Base-by-base conservation (phyloP, 2,113 vertebrate genomes). In the Oenanthe oenanthe region DNA sequence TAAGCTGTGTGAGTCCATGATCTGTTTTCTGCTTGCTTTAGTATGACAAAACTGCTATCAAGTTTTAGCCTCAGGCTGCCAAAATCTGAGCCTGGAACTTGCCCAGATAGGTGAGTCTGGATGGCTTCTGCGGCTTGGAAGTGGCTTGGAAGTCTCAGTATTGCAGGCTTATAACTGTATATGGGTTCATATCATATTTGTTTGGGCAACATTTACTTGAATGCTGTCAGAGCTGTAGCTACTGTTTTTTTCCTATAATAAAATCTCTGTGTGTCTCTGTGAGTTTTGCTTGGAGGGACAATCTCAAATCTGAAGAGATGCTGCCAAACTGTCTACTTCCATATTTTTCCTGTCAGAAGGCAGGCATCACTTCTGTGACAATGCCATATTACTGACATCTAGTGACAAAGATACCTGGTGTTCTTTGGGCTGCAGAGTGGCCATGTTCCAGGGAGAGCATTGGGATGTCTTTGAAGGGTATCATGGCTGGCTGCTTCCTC, bases 71-170 rank as follows among this genome's bases (percentile, higher is more conserved):
- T 93, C 15, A 62, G 92, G 94, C 78, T 94, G 78, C 60, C 40
- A 88, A 96, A 96, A 94, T 88, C 67, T 13, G 40, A 86, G 88
- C 68, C 93, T 95, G 89, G 94, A 96, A 94, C 92, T 89, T 92
- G 89, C 88, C 89, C 93, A 96, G 63, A 51, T 63, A 92, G 71
- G 85, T 85, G 76, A 94, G 82, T 88, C 85, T 56, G 63, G 63
- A 73, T 63, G 73, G 73, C 53, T 89, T 93, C 43, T 87, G 80
- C 1, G 10, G 58, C 88, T 89, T 25, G 1, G 47, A 71, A 87
- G 80, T 2, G 10, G 58, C 87, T 89, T 25, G 1, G 47, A 71
- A 88, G 42, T 66, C 29, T 58, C 8, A 10, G 31, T 80, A 24
- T 90, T 90, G 21, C 51, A 70, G 34, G 17, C 71, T 94, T 87